phyloP scores from a whole-genome alignment of 2,113 vertebrate species.

The Vanacampus margaritifer region DNA sequence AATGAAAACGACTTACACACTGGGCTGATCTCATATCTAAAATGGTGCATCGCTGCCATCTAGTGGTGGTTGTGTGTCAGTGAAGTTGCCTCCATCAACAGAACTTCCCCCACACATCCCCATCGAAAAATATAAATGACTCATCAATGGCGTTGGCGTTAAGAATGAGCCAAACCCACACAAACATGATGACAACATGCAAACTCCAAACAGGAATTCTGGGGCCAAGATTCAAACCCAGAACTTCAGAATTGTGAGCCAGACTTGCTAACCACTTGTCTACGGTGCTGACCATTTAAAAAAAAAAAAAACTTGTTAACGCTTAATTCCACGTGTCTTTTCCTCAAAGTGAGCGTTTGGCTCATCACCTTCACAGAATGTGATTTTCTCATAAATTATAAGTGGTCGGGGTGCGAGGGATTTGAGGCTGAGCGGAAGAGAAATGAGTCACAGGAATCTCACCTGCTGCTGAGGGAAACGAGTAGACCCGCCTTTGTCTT shows the following conservation, averaged over 20 bases:
- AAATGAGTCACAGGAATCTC: constrained; percentile 15
- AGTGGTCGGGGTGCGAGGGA: constrained; percentile 25
- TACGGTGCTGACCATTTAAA: not conserved
- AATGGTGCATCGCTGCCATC: not conserved
- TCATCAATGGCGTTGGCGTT: too few species aligned
- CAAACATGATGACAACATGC: not conserved
- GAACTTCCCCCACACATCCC: too few species aligned
- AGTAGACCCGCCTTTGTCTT: constrained; percentile 1
- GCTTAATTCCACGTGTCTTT: not conserved
- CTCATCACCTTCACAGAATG: constrained; percentile 39
- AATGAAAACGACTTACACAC: too few species aligned
- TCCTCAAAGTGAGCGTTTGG: constrained; percentile 6
- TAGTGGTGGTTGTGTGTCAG: not conserved
- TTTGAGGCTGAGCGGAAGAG: constrained; percentile 23
- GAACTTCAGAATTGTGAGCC: not conserved
- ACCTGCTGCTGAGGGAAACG: constrained; percentile 1
- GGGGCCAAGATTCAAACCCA: not conserved
- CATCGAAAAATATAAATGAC: too few species aligned
- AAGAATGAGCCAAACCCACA: too few species aligned
- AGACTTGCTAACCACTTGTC: not conserved
- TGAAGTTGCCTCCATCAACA: not conserved
- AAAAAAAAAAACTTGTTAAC: not conserved
- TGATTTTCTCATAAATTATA: constrained; percentile 24
- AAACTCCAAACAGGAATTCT: not conserved
- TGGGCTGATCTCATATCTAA: too few species aligned